Percentiles rank a stretch among this genome's conserved stretches.
These are phyloP conservation scores for Amitus sp. DNA, from an alignment of 2,888 invertebrate species.

Conservation along the genomic window DNA sequence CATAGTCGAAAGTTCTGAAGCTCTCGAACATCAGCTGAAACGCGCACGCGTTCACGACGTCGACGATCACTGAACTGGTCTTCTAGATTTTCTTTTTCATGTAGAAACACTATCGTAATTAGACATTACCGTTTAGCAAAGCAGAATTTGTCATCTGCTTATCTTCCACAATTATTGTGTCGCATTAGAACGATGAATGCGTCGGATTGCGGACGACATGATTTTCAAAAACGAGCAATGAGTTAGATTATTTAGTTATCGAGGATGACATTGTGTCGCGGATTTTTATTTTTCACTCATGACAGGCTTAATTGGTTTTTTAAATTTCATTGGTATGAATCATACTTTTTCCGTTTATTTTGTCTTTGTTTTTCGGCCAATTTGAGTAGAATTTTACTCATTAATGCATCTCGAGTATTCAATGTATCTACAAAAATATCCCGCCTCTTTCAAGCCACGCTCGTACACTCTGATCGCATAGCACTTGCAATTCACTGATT, in stretches of 20 bases:
- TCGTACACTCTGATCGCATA: neutral
- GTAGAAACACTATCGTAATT: conserved; percentile 60
- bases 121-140: conserved; percentile 26
- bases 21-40: conserved; percentile 57
- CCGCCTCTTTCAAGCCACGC: neutral
- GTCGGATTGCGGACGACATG: no score
- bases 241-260: no score
- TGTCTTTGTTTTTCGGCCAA: no score
- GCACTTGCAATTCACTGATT: neutral
- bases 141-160: conserved; percentile 14
- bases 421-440: neutral
- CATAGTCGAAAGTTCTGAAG: conserved; percentile 63
- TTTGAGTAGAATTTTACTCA: no score
- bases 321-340: no score
- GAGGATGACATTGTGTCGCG: no score
- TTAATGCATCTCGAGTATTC: neutral
- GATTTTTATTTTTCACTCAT: no score
- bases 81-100: conserved; percentile 47
- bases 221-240: no score
- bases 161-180: conserved; percentile 29
- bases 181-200: no score
- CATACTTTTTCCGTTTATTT: neutral
- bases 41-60: conserved; percentile 62
- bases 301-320: no score
- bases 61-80: conserved; percentile 61